Conservation (phyloP, 2,113 vertebrate species). For the Gnathonemus longibarbis region DNA sequence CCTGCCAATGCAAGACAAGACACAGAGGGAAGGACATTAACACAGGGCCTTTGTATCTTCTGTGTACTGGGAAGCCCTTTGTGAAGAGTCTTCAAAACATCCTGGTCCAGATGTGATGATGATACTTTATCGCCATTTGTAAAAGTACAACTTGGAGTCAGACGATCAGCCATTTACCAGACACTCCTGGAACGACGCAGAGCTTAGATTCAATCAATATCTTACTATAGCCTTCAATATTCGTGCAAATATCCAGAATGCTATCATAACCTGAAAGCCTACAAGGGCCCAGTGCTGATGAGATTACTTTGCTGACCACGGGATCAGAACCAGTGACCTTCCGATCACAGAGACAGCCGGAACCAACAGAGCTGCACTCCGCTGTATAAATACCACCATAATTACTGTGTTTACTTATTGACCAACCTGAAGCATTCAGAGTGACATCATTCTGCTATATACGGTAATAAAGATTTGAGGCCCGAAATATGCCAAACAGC, state of each 20-base stretch:
- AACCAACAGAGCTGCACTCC: background rate
- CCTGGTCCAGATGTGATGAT: background rate
- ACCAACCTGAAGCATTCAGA: background rate
- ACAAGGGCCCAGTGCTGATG: background rate
- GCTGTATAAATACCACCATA: background rate
- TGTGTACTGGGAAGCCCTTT: background rate
- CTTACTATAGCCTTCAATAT: background rate
- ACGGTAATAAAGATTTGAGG: background rate
- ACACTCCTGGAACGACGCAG: background rate
- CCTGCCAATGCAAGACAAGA: conserved; percentile 13
- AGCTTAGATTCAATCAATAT: background rate
- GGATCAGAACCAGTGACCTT: background rate
- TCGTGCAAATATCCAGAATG: background rate
- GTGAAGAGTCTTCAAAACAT: background rate
- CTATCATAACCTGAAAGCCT: background rate
- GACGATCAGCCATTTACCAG: background rate
- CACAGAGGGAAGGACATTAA: background rate
- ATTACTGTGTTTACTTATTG: background rate
- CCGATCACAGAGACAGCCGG: background rate
- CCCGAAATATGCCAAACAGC: background rate
- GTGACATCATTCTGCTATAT: background rate
- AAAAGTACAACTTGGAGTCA: background rate
- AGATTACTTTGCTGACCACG: background rate
- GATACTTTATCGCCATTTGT: background rate
- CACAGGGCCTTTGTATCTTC: background rate